These are phyloP conservation scores for Cantharis rustica DNA, from an alignment of 2,888 invertebrate species.

Conservation along the genomic window DNA sequence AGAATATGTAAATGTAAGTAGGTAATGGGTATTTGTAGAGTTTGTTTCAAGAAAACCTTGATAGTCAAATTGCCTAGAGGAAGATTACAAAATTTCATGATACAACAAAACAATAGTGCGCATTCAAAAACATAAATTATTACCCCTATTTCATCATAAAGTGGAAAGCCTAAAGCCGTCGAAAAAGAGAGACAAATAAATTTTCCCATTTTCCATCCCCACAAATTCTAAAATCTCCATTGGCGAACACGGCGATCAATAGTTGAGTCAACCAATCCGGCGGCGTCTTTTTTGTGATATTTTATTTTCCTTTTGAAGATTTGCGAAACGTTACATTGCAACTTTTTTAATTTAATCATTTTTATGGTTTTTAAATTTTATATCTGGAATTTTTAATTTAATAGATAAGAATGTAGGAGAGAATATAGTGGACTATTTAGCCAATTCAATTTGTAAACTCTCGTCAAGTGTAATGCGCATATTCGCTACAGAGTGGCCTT, in stretches of 20 bases:
- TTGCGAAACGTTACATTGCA: slow-evolving; percentile 8
- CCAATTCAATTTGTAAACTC: neutral
- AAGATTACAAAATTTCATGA: slow-evolving; percentile 18
- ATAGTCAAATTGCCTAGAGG: neutral
- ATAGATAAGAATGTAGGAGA: neutral
- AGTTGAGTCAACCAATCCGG: slow-evolving; percentile 27
- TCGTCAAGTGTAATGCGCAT: slow-evolving; percentile 1
- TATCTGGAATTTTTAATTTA: slow-evolving; percentile 2
- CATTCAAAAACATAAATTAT: slow-evolving; percentile 7
- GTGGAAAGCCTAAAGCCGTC: slow-evolving; percentile 14
- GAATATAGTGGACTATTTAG: neutral
- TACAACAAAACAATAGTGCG: slow-evolving; percentile 10
- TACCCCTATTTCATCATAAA: slow-evolving; percentile 4
- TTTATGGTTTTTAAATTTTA: slow-evolving; percentile 20
- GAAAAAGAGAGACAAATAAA: slow-evolving; percentile 14
- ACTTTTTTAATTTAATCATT: slow-evolving; percentile 14
- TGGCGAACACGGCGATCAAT: slow-evolving; percentile 28
- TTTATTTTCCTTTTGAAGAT: slow-evolving; percentile 27
- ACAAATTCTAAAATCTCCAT: slow-evolving; percentile 15
- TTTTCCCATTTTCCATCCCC: slow-evolving; percentile 27
- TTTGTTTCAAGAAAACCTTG: neutral
- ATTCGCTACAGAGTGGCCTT: neutral
- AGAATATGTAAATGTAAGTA: neutral
- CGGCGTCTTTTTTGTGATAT: slow-evolving; percentile 14
- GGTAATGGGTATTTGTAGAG: neutral